phyloP scores from a whole-genome alignment of 2,888 invertebrate species.

The Drosophila sordidapex region DNA sequence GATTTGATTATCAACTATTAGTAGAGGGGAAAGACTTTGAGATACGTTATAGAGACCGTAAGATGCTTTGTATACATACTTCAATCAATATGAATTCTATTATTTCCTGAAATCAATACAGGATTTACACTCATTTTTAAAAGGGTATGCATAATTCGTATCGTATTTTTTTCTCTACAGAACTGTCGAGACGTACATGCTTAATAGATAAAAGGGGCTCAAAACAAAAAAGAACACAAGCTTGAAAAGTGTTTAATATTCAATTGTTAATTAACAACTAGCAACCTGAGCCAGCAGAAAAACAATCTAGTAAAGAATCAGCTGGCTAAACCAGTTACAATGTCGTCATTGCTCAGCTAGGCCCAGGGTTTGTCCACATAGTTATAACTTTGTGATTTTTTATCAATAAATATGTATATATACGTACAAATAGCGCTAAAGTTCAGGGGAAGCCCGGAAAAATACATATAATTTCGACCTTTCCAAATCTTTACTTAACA shows the following conservation, averaged over 20 bases:
- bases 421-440: slow-evolving; percentile 31
- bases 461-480: slow-evolving; percentile 29
- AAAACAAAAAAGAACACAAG: slow-evolving; percentile 8
- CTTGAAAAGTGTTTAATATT: slow-evolving; percentile 27
- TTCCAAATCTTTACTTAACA: slow-evolving; percentile 12
- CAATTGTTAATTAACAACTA: slow-evolving; percentile 48
- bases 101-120: background rate
- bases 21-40: background rate
- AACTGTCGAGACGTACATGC: background rate
- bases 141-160: background rate
- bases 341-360: slow-evolving; percentile 59
- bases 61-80: background rate
- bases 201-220: background rate
- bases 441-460: slow-evolving; percentile 51
- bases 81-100: background rate
- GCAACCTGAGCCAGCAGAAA: slow-evolving; percentile 15
- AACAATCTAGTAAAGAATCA: slow-evolving; percentile 18
- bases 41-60: background rate
- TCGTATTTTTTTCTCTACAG: background rate
- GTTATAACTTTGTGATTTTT: slow-evolving; percentile 41
- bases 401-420: slow-evolving; percentile 18
- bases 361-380: slow-evolving; percentile 54
- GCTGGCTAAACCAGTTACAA: slow-evolving; percentile 53
- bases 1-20: background rate
- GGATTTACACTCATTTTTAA: background rate